Evolutionary conservation across 2,888 invertebrate species (phyloP), one percentile per base, ranked within the genome.

Genomic region (Emesis furor): DNA sequence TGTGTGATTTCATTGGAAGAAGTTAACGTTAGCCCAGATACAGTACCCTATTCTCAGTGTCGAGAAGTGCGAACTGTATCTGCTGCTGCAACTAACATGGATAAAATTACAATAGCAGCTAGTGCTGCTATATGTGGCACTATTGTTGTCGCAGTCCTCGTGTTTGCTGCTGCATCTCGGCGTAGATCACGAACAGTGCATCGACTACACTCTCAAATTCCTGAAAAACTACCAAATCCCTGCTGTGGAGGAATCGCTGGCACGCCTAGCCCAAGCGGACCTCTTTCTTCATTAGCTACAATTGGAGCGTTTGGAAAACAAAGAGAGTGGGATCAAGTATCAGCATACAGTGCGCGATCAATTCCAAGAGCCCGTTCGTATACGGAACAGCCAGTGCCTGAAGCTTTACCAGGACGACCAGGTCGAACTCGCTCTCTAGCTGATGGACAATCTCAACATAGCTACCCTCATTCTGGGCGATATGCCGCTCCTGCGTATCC

Each of bases 41-140:
- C 98, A 87, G 98, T 99, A 84, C 99, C 98, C 73, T 98, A 98
- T 95, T 97, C 97, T 83, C 99, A 99, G 95, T 99, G 99, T 92
- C 98, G 98, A 76, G 99, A 99, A 96, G 98, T 99, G 79, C 98
- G 99, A 85, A 99, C 99, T 2, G 98, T 98, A 72, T 98, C 98
- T 72, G 98, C 98, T 24, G 98, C 98, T 71, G 98, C 98, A 76
- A 98, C 98, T 78, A 98, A 99, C 95, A 99, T 99, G 98, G 99
- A 99, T 96, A 99, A 99, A 95, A 99, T 99, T 92, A 99, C 99
- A 76, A 99, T 99, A 91, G 99, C 98, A 35, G 99, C 99, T 3
- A 99, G 99, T 92, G 99, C 99, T 30, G 99, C 99, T 79, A 99
- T 99, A 92, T 99, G 99, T 94, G 99, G 98, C 65, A 99, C 99